Base-by-base conservation (phyloP, 2,797 vertebrate genomes). In the Schizothorax lantsangensis region DNA sequence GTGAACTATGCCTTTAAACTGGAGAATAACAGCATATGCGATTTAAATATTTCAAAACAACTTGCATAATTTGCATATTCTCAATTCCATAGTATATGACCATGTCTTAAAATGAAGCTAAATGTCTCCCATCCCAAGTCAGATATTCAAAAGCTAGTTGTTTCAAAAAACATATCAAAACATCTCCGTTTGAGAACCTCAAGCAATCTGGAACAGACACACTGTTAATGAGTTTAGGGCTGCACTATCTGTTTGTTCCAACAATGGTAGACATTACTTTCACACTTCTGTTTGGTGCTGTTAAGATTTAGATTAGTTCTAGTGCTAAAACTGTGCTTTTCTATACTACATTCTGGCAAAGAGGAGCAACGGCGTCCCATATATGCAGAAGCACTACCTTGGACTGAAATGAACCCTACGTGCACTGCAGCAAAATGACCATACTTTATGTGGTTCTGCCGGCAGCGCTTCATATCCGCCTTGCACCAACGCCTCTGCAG, bases 361-460 rank as follows among this genome's bases (percentile, higher is more conserved):
- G 38, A 71, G 59, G 49, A 79, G 38, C 59, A 54, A 36, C 12
- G 10, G 33, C 10, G 0, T 52, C 10, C 23, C 45, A 43, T 64
- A 54, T 64, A 19, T 52, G 49, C 7, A 21, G 64, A 79, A 54
- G 49, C 79, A 33, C 68, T 45, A 81, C 23, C 43, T 73, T 47
- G 43, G 45, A 74, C 12, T 81, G 54, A 81, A 45, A 81, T 49
- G 57, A 86, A 74, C 84, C 57, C 38, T 66, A 64, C 23, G 47
- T 33, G 79, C 68, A 88, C 78, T 89, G 88, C 88, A 79, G 73
- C 80, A 86, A 79, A 81, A 77, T 36, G 45, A 78, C 71, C 79
- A 43, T 74, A 86, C 36, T 81, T 81, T n/a, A 73, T 82, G 78
- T 71, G 68, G 45, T 73, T 71, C 79, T 88, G 85, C 84, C 72